Conservation (phyloP, 37 sponge, comb jelly and placozoan genomes). For the Amphimedon queenslandica region DNA sequence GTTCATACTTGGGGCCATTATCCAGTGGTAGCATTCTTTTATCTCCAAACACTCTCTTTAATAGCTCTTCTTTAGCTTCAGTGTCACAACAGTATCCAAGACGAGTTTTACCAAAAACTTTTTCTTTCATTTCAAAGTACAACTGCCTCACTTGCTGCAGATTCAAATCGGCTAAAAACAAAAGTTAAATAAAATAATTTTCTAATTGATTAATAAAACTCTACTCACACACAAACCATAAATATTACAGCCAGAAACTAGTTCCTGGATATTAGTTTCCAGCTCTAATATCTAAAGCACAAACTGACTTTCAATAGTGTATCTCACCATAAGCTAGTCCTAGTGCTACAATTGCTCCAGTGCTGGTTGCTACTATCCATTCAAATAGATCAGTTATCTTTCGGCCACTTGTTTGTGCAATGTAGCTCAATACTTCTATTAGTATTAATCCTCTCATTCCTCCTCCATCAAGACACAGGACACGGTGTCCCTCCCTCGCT, state of each 20-base stretch:
- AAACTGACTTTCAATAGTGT: not conserved
- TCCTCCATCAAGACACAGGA: constrained; percentile 36
- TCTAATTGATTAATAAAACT: no score
- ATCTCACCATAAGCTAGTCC: constrained; percentile 21
- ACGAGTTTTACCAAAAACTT: constrained; percentile 41
- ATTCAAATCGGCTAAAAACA: not conserved
- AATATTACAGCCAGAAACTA: no score
- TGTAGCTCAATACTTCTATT: constrained; percentile 10
- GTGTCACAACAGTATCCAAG: constrained; percentile 32
- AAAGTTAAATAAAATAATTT: not conserved
- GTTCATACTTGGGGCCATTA: constrained; percentile 25
- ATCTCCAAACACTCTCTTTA: constrained; percentile 34
- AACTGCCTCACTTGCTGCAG: no score
- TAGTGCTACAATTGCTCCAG: constrained; percentile 28
- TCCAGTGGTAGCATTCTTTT: constrained; percentile 15
- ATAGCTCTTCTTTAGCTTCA: constrained; percentile 25
- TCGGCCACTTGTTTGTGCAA: constrained; percentile 3
- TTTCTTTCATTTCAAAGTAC: constrained; percentile 51
- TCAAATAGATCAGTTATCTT: constrained; percentile 28
- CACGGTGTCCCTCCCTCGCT: constrained; percentile 31
- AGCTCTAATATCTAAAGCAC: not conserved
- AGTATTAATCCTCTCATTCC: constrained; percentile 28
- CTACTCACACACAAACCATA: no score
- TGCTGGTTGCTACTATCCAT: constrained; percentile 27
- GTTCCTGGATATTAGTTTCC: not conserved